Conservation (phyloP, 2,888 invertebrate genomes). For the Pyrrhia umbra region DNA sequence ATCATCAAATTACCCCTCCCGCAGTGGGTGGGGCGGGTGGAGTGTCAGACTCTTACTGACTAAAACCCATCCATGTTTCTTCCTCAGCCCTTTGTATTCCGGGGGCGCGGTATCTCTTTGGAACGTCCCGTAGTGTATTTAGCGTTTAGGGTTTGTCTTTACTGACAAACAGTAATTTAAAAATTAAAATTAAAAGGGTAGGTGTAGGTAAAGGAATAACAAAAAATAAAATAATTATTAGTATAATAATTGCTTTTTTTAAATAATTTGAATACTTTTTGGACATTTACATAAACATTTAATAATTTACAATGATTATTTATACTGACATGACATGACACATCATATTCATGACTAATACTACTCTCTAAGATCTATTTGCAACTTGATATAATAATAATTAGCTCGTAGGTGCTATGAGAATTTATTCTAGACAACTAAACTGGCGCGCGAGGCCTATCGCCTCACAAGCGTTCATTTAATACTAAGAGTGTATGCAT, state of each 20-base stretch:
- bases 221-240: slow-evolving; percentile 86
- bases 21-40: no score
- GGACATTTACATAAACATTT: slow-evolving; percentile 91
- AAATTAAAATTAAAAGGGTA: slow-evolving; percentile 52
- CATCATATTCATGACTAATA: slow-evolving; percentile 88
- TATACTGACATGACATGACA: slow-evolving; percentile 90
- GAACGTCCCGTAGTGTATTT: neutral
- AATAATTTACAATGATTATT: slow-evolving; percentile 91
- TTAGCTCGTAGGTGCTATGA: slow-evolving; percentile 88
- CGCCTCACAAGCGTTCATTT: slow-evolving; percentile 83
- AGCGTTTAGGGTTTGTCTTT: neutral
- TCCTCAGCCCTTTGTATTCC: no score
- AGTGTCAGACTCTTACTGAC: no score
- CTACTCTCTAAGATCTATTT: slow-evolving; percentile 88
- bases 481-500: slow-evolving; percentile 90
- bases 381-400: slow-evolving; percentile 82
- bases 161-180: neutral
- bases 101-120: no score
- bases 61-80: no score
- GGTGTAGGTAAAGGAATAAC: slow-evolving; percentile 76
- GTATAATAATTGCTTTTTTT: slow-evolving; percentile 89
- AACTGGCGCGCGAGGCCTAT: slow-evolving; percentile 83
- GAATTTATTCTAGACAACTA: slow-evolving; percentile 87
- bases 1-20: no score
- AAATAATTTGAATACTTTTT: slow-evolving; percentile 91